phyloP scores from a whole-genome alignment of 2,113 vertebrate genomes.

The Syngnathus typhle region DNA sequence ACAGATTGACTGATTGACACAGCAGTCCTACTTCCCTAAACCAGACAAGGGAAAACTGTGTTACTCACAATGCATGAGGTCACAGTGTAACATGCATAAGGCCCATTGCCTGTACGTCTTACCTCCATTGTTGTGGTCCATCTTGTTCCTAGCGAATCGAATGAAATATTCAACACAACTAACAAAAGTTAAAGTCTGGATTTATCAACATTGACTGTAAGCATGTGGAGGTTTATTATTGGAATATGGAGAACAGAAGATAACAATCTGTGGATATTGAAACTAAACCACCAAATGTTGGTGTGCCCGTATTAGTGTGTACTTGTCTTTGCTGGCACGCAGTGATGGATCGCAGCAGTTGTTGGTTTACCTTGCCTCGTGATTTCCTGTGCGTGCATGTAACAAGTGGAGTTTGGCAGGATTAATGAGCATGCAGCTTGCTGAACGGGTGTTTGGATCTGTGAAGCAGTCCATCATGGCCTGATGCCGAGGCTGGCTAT shows the following conservation, averaged over 20 bases:
- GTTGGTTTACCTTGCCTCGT: constrained; percentile 95
- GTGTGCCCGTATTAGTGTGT: constrained; percentile 40
- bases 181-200: not conserved
- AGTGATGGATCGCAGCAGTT: constrained; percentile 86
- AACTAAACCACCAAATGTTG: constrained; percentile 5
- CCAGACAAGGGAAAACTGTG: too few relatives aligned
- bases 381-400: constrained; percentile 91
- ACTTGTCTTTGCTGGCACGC: constrained; percentile 35
- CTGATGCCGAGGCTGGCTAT: constrained; percentile 69
- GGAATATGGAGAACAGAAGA: constrained; percentile 10
- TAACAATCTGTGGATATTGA: constrained; percentile 32
- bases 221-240: constrained; percentile 36
- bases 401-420: constrained; percentile 98
- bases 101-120: too few relatives aligned
- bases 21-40: too few relatives aligned
- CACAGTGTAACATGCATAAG: too few relatives aligned
- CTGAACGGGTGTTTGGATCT: constrained; percentile 92
- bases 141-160: too few relatives aligned
- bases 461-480: constrained; percentile 87
- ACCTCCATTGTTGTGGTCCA: too few relatives aligned
- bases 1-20: too few relatives aligned
- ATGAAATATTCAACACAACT: not conserved
- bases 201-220: constrained; percentile 27
- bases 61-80: too few relatives aligned
- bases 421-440: constrained; percentile 95